Evolutionary conservation across 2,888 invertebrate genomes (phyloP), one percentile per base, ranked within the genome.

Genomic region (Antitype chi): DNA sequence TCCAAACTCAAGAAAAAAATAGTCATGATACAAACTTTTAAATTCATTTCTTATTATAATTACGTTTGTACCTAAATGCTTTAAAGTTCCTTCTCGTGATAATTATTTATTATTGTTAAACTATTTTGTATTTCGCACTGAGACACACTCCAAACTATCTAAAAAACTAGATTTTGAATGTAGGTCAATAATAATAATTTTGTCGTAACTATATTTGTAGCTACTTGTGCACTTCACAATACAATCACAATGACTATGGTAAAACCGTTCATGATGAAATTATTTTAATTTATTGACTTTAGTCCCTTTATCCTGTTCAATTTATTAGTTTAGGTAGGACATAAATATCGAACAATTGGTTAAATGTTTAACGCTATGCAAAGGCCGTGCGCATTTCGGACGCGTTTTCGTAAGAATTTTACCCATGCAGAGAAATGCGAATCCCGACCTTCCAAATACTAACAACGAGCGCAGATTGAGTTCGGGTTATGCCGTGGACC

Each of bases 1-100:
- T 25, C 53, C 11, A 55, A 62, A 38, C 2, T 28, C 25, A 77
- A 49, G 1, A 38, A 38, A 13, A 59, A 15, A n/a, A 55, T 15
- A 20, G 25, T 49, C 25, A 62, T 2, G 15, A 32, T 2, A 55
- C 32, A 73, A 53, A 49, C 23, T n/a, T 53, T 47, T 25, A 1
- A 28, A 55, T 62, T 13, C 77, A 77, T 77, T 49, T 47, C 23
- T 0, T 60, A 80, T 32, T 25, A 80, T 7, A 23, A 11, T 43
- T 43, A 9, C 4, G 3, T 53, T 32, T 3, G 17, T 23, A 70
- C n/a, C n/a, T n/a, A 25, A 25, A n/a, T 20, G 0, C 25, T 53
- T 23, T 13, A 25, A 23, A 49, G 17, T 6, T n/a, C 11, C 6
- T 47, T 17, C 13, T 15, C 28, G 17, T 43, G 17, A 2, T 6